Percentiles rank a stretch among this genome's conserved stretches.
These are phyloP conservation scores for Endotricha flammealis DNA, from an alignment of 2,888 invertebrate genomes.

Conservation along the genomic window DNA sequence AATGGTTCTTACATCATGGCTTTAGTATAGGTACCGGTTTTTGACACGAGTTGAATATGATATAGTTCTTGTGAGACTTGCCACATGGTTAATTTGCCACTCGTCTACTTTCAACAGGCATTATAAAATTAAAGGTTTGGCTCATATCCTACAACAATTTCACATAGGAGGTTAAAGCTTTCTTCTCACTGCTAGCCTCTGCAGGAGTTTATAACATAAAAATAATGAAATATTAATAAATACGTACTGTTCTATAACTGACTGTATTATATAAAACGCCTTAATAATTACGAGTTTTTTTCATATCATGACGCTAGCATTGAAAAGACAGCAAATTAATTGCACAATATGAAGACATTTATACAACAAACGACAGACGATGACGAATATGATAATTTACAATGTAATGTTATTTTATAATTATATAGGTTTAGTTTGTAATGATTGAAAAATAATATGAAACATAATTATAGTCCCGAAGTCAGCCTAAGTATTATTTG, in stretches of 20 bases:
- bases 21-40: too few species aligned
- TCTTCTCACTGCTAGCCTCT: slow-evolving; percentile 37
- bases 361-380: slow-evolving; percentile 57
- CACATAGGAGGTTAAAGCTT: slow-evolving; percentile 25
- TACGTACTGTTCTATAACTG: slow-evolving; percentile 3
- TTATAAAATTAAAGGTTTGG: too few species aligned
- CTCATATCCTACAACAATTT: too few species aligned
- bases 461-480: slow-evolving; percentile 40
- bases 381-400: slow-evolving; percentile 34
- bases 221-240: not conserved
- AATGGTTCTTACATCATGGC: too few species aligned
- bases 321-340: slow-evolving; percentile 39
- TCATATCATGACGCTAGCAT: slow-evolving; percentile 28
- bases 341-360: slow-evolving; percentile 54
- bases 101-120: too few species aligned
- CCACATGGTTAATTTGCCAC: too few species aligned
- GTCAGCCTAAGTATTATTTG: slow-evolving; percentile 63
- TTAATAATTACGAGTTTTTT: slow-evolving; percentile 9
- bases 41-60: too few species aligned
- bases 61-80: too few species aligned
- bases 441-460: slow-evolving; percentile 31
- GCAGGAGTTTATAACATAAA: slow-evolving; percentile 9
- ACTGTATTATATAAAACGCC: slow-evolving; percentile 7
- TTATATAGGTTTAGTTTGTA: slow-evolving; percentile 56
- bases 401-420: slow-evolving; percentile 41